Evolutionary conservation across 2,888 invertebrate genomes (phyloP).

Genomic region (Crepidodera aurea): DNA sequence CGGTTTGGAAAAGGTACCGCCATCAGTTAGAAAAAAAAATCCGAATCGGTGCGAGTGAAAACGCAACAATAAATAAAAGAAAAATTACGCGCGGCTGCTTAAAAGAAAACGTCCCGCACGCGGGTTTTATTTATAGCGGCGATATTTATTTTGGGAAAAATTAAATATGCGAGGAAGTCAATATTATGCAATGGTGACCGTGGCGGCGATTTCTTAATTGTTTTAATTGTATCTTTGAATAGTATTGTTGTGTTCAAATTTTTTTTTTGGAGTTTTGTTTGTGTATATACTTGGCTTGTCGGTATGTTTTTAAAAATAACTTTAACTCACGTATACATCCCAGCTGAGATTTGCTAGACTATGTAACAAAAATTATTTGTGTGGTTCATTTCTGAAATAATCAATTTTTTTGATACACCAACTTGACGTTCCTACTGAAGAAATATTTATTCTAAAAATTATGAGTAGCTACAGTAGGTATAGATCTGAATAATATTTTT

Average conservation of each 20-base stretch:
- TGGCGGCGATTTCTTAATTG: neutral
- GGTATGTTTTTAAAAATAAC: no score
- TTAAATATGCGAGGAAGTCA: slow-evolving; percentile 34
- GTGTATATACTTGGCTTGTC: neutral
- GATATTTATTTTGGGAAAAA: slow-evolving; percentile 32
- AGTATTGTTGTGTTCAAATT: neutral
- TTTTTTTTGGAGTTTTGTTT: neutral
- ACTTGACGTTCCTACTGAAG: no score
- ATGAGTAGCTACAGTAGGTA: no score
- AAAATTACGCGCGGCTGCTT: neutral
- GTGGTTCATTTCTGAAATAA: no score
- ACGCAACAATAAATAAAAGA: neutral
- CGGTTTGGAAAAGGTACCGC: slow-evolving; percentile 5
- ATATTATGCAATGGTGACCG: slow-evolving; percentile 35
- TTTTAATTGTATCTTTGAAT: neutral
- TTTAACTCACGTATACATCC: no score
- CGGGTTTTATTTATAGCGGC: slow-evolving; percentile 30
- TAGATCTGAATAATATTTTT: no score
- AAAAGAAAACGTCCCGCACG: neutral
- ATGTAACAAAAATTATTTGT: no score
- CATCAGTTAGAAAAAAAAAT: slow-evolving; percentile 6
- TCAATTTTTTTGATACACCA: no score
- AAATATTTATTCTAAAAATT: no score
- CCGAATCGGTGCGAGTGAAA: neutral
- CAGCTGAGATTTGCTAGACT: neutral